Evolutionary conservation across 2,888 invertebrate genomes (phyloP), one percentile per base, ranked within the genome.

Genomic region (Pammene fasciana): DNA sequence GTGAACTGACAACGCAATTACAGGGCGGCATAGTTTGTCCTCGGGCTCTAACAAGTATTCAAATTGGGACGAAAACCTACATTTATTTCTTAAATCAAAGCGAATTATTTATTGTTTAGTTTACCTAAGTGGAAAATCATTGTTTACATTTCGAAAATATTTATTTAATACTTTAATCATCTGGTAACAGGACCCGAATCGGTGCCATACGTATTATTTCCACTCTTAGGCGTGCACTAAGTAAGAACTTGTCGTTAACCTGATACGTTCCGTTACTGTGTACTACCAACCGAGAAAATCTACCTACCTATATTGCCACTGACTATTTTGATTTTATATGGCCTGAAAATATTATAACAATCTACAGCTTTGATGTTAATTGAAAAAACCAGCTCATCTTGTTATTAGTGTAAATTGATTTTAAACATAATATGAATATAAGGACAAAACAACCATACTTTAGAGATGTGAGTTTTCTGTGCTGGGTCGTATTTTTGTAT

Each of bases 101-200:
- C n/a, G 13, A 43, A 45, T 11, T 57, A 18, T 13, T 14, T 13
- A 45, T 45, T 13, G 13, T 11, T 43, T 45, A 13, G 13, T 43
- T 43, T 45, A 18, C 16, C 11, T 26, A 59, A 45, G 41, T 43
- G 41, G 59, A n/a, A 59, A 57, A 43, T 43, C 3, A 43, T n/a
- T 43, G 26, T 18, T 41, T 43, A 57, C 14, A 9, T 38, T 26
- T 14, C 26, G 18, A 41, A 43, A n/a, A 9, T 43, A n/a, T 26
- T n/a, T n/a, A 26, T 0, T n/a, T 16, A 3, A 34, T 54, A n/a
- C 1, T 54, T 34, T n/a, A 4, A 34, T 52, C 10, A 70, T 38
- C 38, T 14, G 7, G 7, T 16, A 16, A 16, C 14, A 48, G 14
- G 14, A 48, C 48, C 8, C 8, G 48, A 7, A 9, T 45, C 6